Conservation (phyloP, 2,888 invertebrate genomes). For the Scaptomyza polygonia region DNA sequence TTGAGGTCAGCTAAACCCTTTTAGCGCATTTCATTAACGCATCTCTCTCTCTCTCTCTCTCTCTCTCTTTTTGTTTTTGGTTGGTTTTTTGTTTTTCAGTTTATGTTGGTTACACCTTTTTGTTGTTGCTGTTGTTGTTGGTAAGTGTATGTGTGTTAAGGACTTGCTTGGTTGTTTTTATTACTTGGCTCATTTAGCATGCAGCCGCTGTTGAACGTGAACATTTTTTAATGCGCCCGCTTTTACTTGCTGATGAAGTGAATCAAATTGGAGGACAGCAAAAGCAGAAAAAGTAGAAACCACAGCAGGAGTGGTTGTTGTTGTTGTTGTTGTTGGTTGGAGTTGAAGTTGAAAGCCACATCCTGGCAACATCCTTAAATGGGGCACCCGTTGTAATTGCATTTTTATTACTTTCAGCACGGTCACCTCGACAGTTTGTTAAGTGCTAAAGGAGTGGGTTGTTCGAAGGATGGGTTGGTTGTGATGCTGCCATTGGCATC, state of each 20-base stretch:
- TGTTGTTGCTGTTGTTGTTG: too few species aligned
- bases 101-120: conserved; percentile 39
- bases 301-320: conserved; percentile 6
- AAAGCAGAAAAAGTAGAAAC: conserved; percentile 8
- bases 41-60: conserved; percentile 23
- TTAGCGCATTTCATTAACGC: conserved; percentile 73
- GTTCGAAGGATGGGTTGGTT: not conserved
- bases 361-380: conserved; percentile 39
- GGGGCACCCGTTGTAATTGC: conserved; percentile 70
- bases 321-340: not conserved
- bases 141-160: conserved; percentile 27
- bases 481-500: conserved; percentile 1
- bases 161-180: conserved; percentile 35
- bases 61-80: too few species aligned
- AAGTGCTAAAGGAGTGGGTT: conserved; percentile 38
- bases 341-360: conserved; percentile 26
- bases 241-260: conserved; percentile 81
- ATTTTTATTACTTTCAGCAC: conserved; percentile 76
- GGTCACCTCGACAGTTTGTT: conserved; percentile 75
- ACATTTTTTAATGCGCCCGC: conserved; percentile 73
- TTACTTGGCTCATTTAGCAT: conserved; percentile 70
- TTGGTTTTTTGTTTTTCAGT: conserved; percentile 14
- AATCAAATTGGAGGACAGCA: conserved; percentile 67
- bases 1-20: conserved; percentile 72
- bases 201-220: conserved; percentile 62